phyloP scores from a whole-genome alignment of 1,140 invertebrate species.

The Cotesia vestalis region DNA sequence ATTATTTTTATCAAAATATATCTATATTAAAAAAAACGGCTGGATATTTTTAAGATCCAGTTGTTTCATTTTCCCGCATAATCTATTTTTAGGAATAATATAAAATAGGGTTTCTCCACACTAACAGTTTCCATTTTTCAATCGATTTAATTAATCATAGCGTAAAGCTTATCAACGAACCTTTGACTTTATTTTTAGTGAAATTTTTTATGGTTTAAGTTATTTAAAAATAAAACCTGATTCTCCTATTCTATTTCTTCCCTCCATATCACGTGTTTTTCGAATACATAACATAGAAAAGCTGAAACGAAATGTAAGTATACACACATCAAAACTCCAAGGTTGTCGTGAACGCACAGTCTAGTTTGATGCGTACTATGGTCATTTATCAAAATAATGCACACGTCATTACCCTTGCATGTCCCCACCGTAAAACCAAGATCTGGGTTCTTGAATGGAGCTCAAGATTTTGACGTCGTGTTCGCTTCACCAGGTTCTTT shows the following conservation, averaged over 20 bases:
- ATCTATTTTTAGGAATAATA: no score
- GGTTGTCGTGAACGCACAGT: conserved; percentile 45
- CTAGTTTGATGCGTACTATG: conserved; percentile 51
- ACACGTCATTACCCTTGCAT: conserved; percentile 55
- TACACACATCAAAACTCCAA: conserved; percentile 35
- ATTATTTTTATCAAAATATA: no score
- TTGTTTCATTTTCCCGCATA: no score
- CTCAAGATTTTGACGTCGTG: conserved; percentile 24
- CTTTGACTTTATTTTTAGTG: no score
- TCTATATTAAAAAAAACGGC: no score
- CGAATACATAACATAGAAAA: background rate
- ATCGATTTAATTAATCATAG: no score
- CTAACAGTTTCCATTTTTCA: no score
- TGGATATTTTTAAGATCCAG: no score
- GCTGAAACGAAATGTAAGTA: conserved; percentile 19
- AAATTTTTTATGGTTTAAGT: no score
- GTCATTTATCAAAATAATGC: conserved; percentile 59
- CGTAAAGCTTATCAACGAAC: no score
- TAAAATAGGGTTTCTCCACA: no score
- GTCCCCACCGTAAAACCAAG: conserved; percentile 46
- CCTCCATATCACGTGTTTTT: conserved; percentile 4
- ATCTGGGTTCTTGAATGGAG: conserved; percentile 48
- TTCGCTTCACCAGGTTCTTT: background rate
- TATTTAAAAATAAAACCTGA: no score
- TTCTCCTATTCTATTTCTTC: background rate